Evolutionary conservation across 2,888 invertebrate genomes (phyloP), one percentile per base, ranked within the genome.

Genomic region (Hemicrepidius hirtus): DNA sequence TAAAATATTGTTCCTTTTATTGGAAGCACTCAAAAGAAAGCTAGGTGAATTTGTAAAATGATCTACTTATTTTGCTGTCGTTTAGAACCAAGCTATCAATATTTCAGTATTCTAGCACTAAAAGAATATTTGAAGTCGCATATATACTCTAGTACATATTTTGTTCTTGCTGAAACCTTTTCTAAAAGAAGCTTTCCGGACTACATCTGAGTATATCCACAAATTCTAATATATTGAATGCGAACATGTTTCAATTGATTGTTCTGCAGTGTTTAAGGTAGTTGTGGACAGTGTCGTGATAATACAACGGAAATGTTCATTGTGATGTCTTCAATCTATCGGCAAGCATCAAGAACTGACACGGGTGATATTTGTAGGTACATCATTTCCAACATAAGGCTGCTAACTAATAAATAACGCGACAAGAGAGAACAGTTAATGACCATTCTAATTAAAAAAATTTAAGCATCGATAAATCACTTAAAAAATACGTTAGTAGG

Each of bases 1-100:
- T 50, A 50, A 50, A 50, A 50, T 50, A 50, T 50, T 50, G 21
- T 21, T n/a, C 20, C 50, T 50, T 21, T 50, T 50, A 50, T 50
- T 50, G 50, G 24, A 24, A 28, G 13, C 44, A 16, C 44, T 44
- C 44, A 50, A 24, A 50, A n/a, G 10, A n/a, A 28, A 50, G 50
- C 50, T 50, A 21, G 7, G 28, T 24, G 50, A 50, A 50, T 21
- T 28, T 28, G 50, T 44, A 44, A 44, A 44, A 44, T 44, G 44
- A 44, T 44, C 21, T 50, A 50, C 28, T 18, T 50, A 50, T 50
- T 24, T 50, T 44, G 1, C 50, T n/a, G 21, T n/a, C 50, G 50
- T 28, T 50, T 50, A 21, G 28, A 50, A 28, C n/a, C 13, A 44
- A 6, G 7, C 9, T 18, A 5, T 24, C 20, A 6, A 28, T 28